Evolutionary conservation across 2,797 vertebrate genomes (phyloP), one percentile per base, ranked within the genome.

Genomic region (Myotis planiceps): DNA sequence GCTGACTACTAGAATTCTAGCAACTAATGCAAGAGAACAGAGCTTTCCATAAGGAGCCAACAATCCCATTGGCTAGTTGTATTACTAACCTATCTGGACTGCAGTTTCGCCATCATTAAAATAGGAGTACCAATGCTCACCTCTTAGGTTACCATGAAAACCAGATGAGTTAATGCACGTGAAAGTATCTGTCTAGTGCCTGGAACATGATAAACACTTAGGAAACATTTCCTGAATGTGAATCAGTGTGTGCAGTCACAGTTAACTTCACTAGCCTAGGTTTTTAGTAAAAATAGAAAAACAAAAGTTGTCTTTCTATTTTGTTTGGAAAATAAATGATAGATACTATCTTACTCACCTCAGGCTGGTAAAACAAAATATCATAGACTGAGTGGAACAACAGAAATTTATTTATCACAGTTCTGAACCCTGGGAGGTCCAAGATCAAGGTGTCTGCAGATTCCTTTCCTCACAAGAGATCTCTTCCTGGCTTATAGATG

Each of bases 221-320:
- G 75, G 13, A 87, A 37, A 66, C 49, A 34, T 18, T 51, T 80
- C 32, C 45, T 80, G 16, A 65, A 39, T 66, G 10, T 53, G 9
- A 58, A 27, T 58, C 86, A 65, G 29, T 29, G 4, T 25, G 6
- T 45, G 10, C 12, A 55, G 29, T 86, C 45, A 92, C 45, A 53
- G 25, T 2, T 53, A 60, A 66, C 23, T 49, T 94, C 68, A 90
- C 58, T 47, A 80, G 34, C 6, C 25, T 75, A n/a, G 3, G 2
- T 45, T 88, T 74, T 81, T 32, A n/a, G n/a, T 69, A n/a, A 51
- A 96, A 92, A 66, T 10, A 65, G 29, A 45, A 93, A 93, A 65
- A 45, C 21, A 71, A 53, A 69, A 37, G 12, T 45, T 45, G 45
- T 45, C 12, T 45, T 45, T 45, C 45, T 51, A 51, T 4, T 53